These are phyloP conservation scores for Diabrotica balteata DNA, from an alignment of 2,888 invertebrate species.

Conservation along the genomic window DNA sequence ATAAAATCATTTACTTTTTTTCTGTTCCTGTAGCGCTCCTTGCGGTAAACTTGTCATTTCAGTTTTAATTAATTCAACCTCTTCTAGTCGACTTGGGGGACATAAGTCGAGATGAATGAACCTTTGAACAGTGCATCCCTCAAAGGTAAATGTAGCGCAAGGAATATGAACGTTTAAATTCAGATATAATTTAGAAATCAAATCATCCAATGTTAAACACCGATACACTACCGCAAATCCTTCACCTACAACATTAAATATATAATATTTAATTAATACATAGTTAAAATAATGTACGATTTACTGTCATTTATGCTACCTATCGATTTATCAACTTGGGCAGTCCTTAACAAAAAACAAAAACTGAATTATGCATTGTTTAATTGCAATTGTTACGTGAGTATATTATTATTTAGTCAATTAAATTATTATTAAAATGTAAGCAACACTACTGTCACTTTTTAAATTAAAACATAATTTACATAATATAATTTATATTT, in stretches of 20 bases:
- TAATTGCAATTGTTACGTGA: no score
- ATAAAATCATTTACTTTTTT: not conserved
- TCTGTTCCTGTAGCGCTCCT: not conserved
- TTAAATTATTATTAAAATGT: no score
- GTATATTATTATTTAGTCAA: no score
- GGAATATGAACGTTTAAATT: conserved; percentile 39
- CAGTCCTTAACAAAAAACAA: no score
- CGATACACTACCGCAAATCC: conserved; percentile 48
- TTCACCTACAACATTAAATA: conserved; percentile 26
- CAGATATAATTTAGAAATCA: conserved; percentile 47
- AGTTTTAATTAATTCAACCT: conserved; percentile 30
- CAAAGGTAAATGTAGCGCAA: conserved; percentile 32
- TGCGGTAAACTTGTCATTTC: not conserved
- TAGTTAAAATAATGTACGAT: not conserved
- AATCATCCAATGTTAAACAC: conserved; percentile 41
- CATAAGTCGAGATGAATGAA: conserved; percentile 46
- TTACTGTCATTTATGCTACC: no score
- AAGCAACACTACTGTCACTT: no score
- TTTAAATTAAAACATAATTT: no score
- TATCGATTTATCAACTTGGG: no score
- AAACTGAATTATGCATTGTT: no score
- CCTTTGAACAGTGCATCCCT: conserved; percentile 46
- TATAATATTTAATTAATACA: no score
- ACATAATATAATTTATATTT: no score
- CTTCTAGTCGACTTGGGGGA: conserved; percentile 45